Base-by-base conservation (phyloP, 2,888 invertebrate genomes). In the Lepidonotus clava region DNA sequence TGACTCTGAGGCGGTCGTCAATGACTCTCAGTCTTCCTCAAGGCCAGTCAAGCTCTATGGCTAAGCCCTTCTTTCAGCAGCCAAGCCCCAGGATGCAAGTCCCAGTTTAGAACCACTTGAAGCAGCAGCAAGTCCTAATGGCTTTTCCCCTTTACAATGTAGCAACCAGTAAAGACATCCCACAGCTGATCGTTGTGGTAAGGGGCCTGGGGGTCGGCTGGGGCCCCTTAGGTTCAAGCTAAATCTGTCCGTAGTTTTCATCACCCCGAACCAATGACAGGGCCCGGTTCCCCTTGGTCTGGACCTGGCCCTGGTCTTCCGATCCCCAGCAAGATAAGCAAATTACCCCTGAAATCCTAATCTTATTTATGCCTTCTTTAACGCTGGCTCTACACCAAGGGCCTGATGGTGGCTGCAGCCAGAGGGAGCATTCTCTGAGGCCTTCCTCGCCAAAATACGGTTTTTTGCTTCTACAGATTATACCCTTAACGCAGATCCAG, bases 311-410 rank as follows among this genome's bases (percentile, higher is more conserved):
- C 28, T 32, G 28, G 28, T 14, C n/a, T 14, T 14, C 2, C 38
- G 71, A 71, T 71, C 71, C 71, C 21, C 21, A 21, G 38, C 36
- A 8, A 32, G 71, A 71, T 71, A 71, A 71, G 36, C 38, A 71
- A 71, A 71, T 71, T 71, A 71, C 71, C 6, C 71, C 14, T 38
- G 71, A 34, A 34, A 71, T 1, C 71, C 38, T 71, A 71, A 71
- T 71, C 71, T 71, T 71, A 71, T 71, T 71, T 71, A 71, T 71
- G 71, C 38, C n/a, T 71, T 71, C 71, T 71, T 71, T 34, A 71
- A 38, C 38, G 46, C 71, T n/a, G n/a, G n/a, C n/a, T n/a, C n/a
- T n/a, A n/a, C n/a, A n/a, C n/a, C n/a, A n/a, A n/a, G n/a, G n/a
- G n/a, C n/a, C n/a, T n/a, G n/a, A n/a, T n/a, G n/a, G n/a, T n/a